phyloP scores from a whole-genome alignment of 2,888 invertebrate species.

The Apantesis nais region DNA sequence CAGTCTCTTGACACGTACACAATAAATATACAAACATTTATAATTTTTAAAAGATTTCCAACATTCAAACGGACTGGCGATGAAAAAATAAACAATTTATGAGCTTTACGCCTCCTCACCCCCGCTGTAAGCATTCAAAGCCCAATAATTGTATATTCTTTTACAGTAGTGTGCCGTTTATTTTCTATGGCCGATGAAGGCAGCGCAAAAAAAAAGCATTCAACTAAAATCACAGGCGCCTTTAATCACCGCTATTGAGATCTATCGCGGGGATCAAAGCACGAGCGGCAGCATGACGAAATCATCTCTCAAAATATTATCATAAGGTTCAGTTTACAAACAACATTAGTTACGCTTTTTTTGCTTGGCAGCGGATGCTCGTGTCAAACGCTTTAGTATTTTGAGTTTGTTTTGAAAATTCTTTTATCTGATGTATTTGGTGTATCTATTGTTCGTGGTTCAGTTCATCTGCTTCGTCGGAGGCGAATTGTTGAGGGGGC shows the following conservation, averaged over 20 bases:
- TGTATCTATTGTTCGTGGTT: slow-evolving; percentile 76
- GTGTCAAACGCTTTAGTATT: slow-evolving; percentile 86
- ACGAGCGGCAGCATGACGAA: slow-evolving; percentile 71
- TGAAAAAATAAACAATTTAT: slow-evolving; percentile 82
- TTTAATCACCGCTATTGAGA: slow-evolving; percentile 86
- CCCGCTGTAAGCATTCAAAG: slow-evolving; percentile 85
- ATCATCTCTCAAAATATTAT: slow-evolving; percentile 73
- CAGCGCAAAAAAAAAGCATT: slow-evolving; percentile 77
- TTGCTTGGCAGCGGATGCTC: slow-evolving; percentile 83
- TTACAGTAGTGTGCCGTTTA: slow-evolving; percentile 85
- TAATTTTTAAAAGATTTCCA: slow-evolving; percentile 80
- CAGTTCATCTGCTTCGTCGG: slow-evolving; percentile 77
- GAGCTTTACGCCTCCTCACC: slow-evolving; percentile 84
- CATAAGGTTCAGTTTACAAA: slow-evolving; percentile 71
- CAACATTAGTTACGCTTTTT: slow-evolving; percentile 74
- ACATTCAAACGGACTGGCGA: slow-evolving; percentile 57
- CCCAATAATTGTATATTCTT: slow-evolving; percentile 86
- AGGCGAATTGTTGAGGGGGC: slow-evolving; percentile 78
- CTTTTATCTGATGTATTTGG: slow-evolving; percentile 85
- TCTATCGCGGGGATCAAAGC: slow-evolving; percentile 83
- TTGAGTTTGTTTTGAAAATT: slow-evolving; percentile 86
- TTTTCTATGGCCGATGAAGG: slow-evolving; percentile 81
- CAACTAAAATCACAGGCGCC: slow-evolving; percentile 85
- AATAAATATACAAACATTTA: slow-evolving; percentile 75
- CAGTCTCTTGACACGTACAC: slow-evolving; percentile 65